A percentile compares a stretch with the other conserved stretches of the same genome.
Evolutionary conservation across 2,113 vertebrate genomes (phyloP).

Genomic region (Gila orcuttii): DNA sequence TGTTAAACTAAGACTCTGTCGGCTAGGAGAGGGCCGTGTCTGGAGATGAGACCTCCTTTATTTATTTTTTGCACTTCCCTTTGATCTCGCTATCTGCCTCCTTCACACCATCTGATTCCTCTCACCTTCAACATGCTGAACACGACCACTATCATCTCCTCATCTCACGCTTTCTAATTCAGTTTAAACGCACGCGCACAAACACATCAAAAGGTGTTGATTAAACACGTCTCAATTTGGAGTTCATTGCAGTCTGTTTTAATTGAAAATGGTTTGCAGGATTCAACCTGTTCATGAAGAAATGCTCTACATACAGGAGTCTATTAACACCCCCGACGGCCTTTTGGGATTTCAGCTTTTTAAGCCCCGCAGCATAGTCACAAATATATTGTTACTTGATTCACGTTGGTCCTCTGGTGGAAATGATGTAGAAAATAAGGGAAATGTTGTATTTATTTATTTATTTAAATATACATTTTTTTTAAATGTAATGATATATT

Average conservation of each 20-base stretch:
- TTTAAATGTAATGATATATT: too few relatives aligned
- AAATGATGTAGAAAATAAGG: neutral
- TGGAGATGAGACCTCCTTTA: neutral
- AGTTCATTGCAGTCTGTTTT: conserved; percentile 36
- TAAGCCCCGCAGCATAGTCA: neutral
- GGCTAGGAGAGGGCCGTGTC: neutral
- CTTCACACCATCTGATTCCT: conserved; percentile 40
- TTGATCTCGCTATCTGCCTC: conserved; percentile 53
- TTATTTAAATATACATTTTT: too few relatives aligned
- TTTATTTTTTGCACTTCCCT: conserved; percentile 32
- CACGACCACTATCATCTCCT: conserved; percentile 24
- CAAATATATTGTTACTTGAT: neutral
- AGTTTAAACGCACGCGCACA: conserved; percentile 38
- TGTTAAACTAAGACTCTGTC: neutral
- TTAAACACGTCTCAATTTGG: conserved; percentile 60
- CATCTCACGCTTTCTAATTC: conserved; percentile 52
- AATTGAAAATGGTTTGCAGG: conserved; percentile 51
- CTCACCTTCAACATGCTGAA: conserved; percentile 28
- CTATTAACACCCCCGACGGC: conserved; percentile 34
- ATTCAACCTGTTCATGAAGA: conserved; percentile 39
- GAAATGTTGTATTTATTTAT: too few relatives aligned
- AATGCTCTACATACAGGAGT: neutral
- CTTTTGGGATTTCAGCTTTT: neutral
- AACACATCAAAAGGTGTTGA: conserved; percentile 62
- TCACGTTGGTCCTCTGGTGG: neutral